Evolutionary conservation across 2,888 invertebrate species (phyloP).

Genomic region (Leptinotarsa tumamoca): DNA sequence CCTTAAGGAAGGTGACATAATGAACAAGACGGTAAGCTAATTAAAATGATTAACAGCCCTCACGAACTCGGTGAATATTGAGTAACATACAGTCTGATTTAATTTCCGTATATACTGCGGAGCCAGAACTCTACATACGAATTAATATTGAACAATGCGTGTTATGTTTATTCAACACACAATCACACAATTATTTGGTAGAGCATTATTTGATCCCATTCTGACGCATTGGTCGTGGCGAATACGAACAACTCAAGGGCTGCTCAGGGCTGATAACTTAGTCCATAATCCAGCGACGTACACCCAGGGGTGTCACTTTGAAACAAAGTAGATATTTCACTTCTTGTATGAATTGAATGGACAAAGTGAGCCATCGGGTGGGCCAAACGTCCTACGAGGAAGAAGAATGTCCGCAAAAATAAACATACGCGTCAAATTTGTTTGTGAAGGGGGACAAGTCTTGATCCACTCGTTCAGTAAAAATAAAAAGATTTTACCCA

Average conservation of each 20-base stretch:
- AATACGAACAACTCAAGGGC: conserved; percentile 3
- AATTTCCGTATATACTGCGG: neutral
- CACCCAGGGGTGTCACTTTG: neutral
- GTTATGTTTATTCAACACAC: conserved; percentile 4
- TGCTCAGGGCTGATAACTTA: conserved; percentile 1
- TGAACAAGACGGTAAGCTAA: too few species aligned
- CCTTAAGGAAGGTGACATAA: too few species aligned
- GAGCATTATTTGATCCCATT: neutral
- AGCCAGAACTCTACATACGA: neutral
- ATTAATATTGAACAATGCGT: conserved; percentile 14
- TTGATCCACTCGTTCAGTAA: too few species aligned
- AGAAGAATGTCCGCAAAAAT: too few species aligned
- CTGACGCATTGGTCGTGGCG: conserved; percentile 10
- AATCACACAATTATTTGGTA: neutral
- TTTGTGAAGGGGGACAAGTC: too few species aligned
- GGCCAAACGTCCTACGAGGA: too few species aligned
- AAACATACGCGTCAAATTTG: too few species aligned
- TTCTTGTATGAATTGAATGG: too few species aligned
- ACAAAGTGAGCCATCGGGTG: too few species aligned
- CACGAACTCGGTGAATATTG: too few species aligned
- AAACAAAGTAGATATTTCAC: neutral
- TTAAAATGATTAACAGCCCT: too few species aligned
- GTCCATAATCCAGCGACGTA: neutral
- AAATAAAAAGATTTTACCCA: too few species aligned
- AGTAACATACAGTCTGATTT: neutral